phyloP scores from a whole-genome alignment of 1,140 invertebrate genomes.

The Zaprionus taronus region DNA sequence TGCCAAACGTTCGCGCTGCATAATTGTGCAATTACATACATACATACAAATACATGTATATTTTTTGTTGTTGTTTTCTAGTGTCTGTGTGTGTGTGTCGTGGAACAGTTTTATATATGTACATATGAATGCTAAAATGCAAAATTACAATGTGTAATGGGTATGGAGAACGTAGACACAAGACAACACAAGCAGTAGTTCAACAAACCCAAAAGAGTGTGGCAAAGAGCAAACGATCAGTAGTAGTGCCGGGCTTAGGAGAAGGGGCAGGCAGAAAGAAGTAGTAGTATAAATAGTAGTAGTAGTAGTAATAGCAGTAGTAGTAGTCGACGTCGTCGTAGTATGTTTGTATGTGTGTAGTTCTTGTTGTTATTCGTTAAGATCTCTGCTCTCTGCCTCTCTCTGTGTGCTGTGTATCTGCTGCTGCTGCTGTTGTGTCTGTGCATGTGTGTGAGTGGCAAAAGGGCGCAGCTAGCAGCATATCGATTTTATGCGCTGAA shows the following conservation, averaged over 20 bases:
- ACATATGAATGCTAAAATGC: slow-evolving; percentile 64
- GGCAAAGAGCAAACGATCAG: slow-evolving; percentile 25
- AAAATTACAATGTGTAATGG: slow-evolving; percentile 71
- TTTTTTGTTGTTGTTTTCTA: slow-evolving; percentile 54
- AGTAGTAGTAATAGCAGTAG: slow-evolving; percentile 22
- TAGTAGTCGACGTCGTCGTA: slow-evolving; percentile 2
- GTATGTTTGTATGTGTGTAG: slow-evolving; percentile 4
- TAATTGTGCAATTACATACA: slow-evolving; percentile 76
- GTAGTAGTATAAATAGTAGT: slow-evolving; percentile 16
- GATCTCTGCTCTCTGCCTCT: slow-evolving; percentile 49
- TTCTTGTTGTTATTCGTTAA: slow-evolving; percentile 41
- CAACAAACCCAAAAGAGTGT: slow-evolving; percentile 58
- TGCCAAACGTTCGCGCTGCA: slow-evolving; percentile 69
- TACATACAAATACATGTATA: slow-evolving; percentile 19
- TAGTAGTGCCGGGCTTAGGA: no score
- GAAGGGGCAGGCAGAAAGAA: slow-evolving; percentile 10
- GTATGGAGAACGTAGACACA: slow-evolving; percentile 32
- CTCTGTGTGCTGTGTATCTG: slow-evolving; percentile 68
- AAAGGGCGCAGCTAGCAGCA: slow-evolving; percentile 75
- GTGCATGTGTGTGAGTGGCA: slow-evolving; percentile 52
- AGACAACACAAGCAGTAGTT: slow-evolving; percentile 46
- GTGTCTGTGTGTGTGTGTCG: slow-evolving; percentile 40
- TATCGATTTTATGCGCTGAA: slow-evolving; percentile 72
- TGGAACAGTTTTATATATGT: slow-evolving; percentile 48
- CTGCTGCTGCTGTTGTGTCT: slow-evolving; percentile 17